Base-by-base conservation (phyloP, 1,140 invertebrate genomes). In the Probaryconus sp. region DNA sequence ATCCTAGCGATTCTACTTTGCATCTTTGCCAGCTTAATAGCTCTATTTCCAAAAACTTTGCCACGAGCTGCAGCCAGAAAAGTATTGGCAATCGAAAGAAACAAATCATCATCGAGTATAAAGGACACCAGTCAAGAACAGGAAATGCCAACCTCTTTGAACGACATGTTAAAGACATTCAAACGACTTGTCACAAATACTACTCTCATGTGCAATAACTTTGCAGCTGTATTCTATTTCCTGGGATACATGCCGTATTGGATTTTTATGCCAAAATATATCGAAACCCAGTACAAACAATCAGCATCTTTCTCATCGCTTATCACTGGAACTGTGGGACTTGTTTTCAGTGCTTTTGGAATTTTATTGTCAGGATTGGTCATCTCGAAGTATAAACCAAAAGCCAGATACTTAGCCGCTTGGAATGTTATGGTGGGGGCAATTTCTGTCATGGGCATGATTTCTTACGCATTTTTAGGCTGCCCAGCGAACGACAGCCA, bases 221-320 rank as follows among this genome's bases (percentile, higher is more conserved):
- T 93, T 0, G 90, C 92, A 0, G 89, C 90, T 0, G 89, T 93
- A 1, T 93, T 93, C 74, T 93, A 93, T 77, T 88, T 93, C 7
- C 89, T 94, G 68, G 92, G 92, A 0, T 92, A 92, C 70, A 91
- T 92, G 82, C 93, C 93, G 0, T 94, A 93, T 73, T 93, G 91
- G 90, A 92, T 93, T 4, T 94, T 93, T 72, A 89, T 93, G 82
- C 93, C 93, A 0, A 94, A 94, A 79, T 94, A 94, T 58, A 92
- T 94, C 45, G 93, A 94, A 83, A 91, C 91, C 0, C 92, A 93
- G 80, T 94, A 93, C 78, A 89, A 91, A 63, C 91, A 93, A 73
- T 92, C 93, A 7, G 92, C 93, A 1, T 91, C 92, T 0, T 89
- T 89, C 0, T 92, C 93, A 1, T 91, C 91, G 17, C 81, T 93